phyloP scores from a whole-genome alignment of 2,113 vertebrate genomes.

The Forbesichthys agassizii region DNA sequence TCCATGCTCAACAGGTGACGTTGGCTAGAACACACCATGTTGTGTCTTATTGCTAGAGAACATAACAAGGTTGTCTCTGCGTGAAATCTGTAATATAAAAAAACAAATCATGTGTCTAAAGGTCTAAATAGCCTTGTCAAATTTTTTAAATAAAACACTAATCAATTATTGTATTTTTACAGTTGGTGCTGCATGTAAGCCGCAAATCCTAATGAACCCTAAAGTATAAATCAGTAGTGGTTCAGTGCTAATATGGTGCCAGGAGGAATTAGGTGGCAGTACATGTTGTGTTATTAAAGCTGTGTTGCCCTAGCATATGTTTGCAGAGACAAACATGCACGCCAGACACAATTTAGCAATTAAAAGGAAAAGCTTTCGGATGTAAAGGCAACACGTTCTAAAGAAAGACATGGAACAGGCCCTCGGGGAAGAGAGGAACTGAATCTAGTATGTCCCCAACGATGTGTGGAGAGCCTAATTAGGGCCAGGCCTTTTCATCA shows the following conservation, averaged over 20 bases:
- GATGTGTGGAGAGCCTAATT: constrained; percentile 65
- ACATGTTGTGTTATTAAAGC: constrained; percentile 51
- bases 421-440: constrained; percentile 34
- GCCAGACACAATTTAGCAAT: constrained; percentile 56
- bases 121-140: neutral
- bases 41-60: constrained; percentile 46
- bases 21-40: constrained; percentile 35
- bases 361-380: constrained; percentile 50
- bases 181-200: neutral
- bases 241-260: constrained; percentile 13
- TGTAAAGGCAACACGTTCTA: constrained; percentile 39
- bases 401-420: constrained; percentile 41
- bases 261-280: constrained; percentile 38
- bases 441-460: neutral
- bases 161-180: neutral
- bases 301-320: constrained; percentile 49
- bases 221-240: neutral
- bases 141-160: neutral
- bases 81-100: neutral
- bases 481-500: constrained; percentile 71
- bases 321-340: constrained; percentile 53
- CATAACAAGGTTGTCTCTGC: constrained; percentile 43
- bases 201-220: constrained; percentile 19
- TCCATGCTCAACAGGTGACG: constrained; percentile 47
- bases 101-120: neutral